Percentiles rank a stretch among this genome's conserved stretches.
These are phyloP conservation scores for Oplegnathus fasciatus DNA, from an alignment of 2,113 vertebrate species.

Conservation along the genomic window DNA sequence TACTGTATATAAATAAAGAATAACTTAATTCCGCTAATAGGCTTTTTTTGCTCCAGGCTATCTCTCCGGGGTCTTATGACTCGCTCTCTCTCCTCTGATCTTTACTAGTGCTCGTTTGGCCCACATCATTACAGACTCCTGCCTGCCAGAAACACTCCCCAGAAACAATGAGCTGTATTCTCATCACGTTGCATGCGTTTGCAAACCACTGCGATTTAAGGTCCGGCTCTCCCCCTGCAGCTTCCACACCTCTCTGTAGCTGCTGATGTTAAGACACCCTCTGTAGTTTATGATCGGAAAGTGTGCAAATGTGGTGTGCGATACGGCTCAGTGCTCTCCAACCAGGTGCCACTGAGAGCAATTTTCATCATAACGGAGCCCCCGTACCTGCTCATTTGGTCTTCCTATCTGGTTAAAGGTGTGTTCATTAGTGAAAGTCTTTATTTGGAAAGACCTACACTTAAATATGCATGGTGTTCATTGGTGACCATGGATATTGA, in stretches of 20 bases:
- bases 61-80: constrained; percentile 22
- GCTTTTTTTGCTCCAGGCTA: background rate
- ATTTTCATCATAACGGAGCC: background rate
- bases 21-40: background rate
- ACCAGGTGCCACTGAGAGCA: background rate
- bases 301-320: constrained; percentile 30
- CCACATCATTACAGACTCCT: constrained; percentile 44
- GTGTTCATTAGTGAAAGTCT: constrained; percentile 6
- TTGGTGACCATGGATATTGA: background rate
- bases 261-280: constrained; percentile 46
- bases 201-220: constrained; percentile 45
- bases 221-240: constrained; percentile 39
- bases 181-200: constrained; percentile 33
- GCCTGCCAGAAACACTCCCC: constrained; percentile 33
- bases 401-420: background rate
- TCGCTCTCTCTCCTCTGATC: constrained; percentile 39
- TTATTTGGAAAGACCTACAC: constrained; percentile 4
- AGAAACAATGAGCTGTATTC: constrained; percentile 46
- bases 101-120: constrained; percentile 36
- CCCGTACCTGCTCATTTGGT: constrained; percentile 6
- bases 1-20: background rate
- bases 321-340: background rate
- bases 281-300: constrained; percentile 17
- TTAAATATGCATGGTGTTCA: background rate
- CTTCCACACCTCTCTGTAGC: constrained; percentile 43